Conservation (phyloP, 2,113 vertebrate genomes). For the Python bivittatus region DNA sequence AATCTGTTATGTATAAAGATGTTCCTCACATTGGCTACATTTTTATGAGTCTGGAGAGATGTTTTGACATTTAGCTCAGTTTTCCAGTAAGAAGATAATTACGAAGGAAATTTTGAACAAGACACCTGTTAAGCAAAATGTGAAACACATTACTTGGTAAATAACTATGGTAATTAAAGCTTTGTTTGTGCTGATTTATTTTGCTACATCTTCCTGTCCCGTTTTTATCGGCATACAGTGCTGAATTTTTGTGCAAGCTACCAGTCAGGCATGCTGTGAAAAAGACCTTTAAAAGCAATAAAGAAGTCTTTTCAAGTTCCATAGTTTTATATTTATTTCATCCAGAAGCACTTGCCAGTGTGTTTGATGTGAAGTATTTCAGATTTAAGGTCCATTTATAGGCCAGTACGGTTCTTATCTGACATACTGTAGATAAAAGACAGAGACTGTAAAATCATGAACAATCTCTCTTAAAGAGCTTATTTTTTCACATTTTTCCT, state of each 20-base stretch:
- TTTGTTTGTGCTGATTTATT: constrained; percentile 63
- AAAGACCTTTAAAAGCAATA: constrained; percentile 64
- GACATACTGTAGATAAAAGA: constrained; percentile 48
- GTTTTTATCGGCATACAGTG: constrained; percentile 36
- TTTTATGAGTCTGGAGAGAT: constrained; percentile 76
- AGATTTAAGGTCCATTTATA: constrained; percentile 57
- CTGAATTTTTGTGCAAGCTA: constrained; percentile 43
- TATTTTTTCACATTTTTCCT: constrained; percentile 39
- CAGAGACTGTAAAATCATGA: constrained; percentile 48
- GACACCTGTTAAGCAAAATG: constrained; percentile 68
- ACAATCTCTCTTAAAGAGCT: constrained; percentile 39
- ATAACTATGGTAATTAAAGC: constrained; percentile 71
- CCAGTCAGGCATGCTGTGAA: constrained; percentile 48
- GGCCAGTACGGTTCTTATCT: constrained; percentile 43
- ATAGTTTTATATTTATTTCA: constrained; percentile 59
- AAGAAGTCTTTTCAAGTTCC: constrained; percentile 57
- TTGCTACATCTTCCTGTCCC: constrained; percentile 12
- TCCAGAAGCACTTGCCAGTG: constrained; percentile 52
- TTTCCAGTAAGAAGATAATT: constrained; percentile 74
- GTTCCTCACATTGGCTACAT: constrained; percentile 68
- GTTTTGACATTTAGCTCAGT: constrained; percentile 80
- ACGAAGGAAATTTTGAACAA: constrained; percentile 68
- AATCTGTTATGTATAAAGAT: constrained; percentile 74
- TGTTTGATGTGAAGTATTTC: constrained; percentile 48
- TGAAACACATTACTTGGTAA: constrained; percentile 72